A percentile compares a stretch with the other conserved stretches of the same genome.
These are phyloP conservation scores for Mustela lutreola DNA, from an alignment of 2,113 vertebrate genomes.

Conservation along the genomic window DNA sequence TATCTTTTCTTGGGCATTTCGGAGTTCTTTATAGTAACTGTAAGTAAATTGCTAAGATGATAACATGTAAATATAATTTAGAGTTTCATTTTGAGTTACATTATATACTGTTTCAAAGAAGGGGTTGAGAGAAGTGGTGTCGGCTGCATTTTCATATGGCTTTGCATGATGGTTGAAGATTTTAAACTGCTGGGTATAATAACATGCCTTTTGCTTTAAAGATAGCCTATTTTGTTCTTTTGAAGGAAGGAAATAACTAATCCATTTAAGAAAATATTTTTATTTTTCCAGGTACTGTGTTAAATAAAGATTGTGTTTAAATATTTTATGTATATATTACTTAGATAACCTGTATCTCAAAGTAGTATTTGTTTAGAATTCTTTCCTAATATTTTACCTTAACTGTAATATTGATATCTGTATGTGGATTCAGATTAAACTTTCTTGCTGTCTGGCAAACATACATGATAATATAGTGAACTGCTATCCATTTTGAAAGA, in stretches of 20 bases:
- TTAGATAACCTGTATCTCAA: conserved; percentile 67
- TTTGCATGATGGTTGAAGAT: conserved; percentile 87
- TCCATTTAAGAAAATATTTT: conserved; percentile 62
- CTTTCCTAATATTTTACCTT: conserved; percentile 57
- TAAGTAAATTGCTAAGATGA: conserved; percentile 61
- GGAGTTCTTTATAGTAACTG: conserved; percentile 59
- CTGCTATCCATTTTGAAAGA: conserved; percentile 36
- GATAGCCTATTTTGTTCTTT: conserved; percentile 73
- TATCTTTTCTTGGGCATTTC: conserved; percentile 41
- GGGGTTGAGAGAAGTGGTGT: conserved; percentile 87
- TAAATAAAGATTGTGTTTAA: conserved; percentile 72
- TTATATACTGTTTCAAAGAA: conserved; percentile 62
- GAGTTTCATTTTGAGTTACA: conserved; percentile 58
- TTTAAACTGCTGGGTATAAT: conserved; percentile 79
- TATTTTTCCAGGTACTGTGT: conserved; percentile 70
- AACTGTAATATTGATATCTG: conserved; percentile 56
- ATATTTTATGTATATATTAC: conserved; percentile 62
- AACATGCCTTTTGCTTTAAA: conserved; percentile 82
- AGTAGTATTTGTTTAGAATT: conserved; percentile 59
- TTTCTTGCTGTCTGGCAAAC: conserved; percentile 58
- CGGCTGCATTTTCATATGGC: conserved; percentile 82
- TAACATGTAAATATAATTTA: conserved; percentile 44
- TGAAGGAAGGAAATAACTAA: conserved; percentile 67
- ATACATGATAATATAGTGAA: conserved; percentile 53
- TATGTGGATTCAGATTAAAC: conserved; percentile 66